A percentile compares a stretch with the other conserved stretches of the same genome.
phyloP scores from a whole-genome alignment of 2,797 vertebrate genomes.

The Pangasius djambal region DNA sequence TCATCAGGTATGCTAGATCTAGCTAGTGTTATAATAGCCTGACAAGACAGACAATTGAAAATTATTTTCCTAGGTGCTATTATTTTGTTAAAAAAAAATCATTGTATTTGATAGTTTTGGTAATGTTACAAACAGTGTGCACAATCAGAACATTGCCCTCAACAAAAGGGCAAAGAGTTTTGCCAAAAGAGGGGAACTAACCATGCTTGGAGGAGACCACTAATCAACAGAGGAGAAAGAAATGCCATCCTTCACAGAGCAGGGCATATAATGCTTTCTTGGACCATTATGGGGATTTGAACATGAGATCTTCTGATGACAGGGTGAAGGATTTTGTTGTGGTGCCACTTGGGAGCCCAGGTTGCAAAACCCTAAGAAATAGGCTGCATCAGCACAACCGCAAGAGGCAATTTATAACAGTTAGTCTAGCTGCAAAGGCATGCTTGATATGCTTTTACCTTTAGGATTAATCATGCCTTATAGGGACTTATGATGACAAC shows the following conservation, averaged over 20 bases:
- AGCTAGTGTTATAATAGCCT: too few species aligned
- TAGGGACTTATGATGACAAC: background rate
- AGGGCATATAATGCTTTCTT: background rate
- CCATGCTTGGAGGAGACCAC: background rate
- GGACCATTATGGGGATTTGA: background rate
- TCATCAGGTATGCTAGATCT: too few species aligned
- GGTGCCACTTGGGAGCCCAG: background rate
- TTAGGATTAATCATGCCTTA: background rate
- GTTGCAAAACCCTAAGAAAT: background rate
- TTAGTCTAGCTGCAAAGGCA: slow-evolving; percentile 7
- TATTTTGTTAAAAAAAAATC: too few species aligned
- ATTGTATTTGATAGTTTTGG: background rate
- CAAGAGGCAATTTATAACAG: slow-evolving; percentile 46
- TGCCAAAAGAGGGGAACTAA: background rate
- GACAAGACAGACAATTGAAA: too few species aligned
- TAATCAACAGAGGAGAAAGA: background rate
- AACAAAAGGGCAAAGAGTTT: background rate
- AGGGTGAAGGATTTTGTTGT: background rate
- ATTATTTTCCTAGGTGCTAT: too few species aligned
- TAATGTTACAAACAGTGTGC: background rate
- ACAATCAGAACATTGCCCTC: background rate
- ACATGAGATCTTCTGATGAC: background rate
- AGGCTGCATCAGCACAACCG: background rate
- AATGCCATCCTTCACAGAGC: background rate
- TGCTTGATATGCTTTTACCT: background rate